Conservation (phyloP, 2,888 invertebrate species). For the Nebria brevicollis region DNA sequence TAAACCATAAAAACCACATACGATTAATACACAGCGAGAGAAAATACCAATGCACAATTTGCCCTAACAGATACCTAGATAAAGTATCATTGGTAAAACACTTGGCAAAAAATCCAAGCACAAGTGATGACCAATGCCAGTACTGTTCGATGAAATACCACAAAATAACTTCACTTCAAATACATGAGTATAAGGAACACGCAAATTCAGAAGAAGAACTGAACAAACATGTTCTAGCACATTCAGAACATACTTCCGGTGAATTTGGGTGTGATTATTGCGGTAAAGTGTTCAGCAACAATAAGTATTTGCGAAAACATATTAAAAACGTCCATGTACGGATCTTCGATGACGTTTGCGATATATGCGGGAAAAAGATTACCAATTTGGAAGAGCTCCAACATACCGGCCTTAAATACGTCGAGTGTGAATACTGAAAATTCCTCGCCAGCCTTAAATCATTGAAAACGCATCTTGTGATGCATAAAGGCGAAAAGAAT, state of each 20-base stretch:
- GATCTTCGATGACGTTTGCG: constrained; percentile 64
- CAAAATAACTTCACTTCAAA: neutral
- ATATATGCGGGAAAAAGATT: constrained; percentile 68
- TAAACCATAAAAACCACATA: constrained; percentile 44
- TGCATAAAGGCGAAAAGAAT: constrained; percentile 60
- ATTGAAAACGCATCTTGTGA: constrained; percentile 57
- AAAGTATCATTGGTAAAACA: neutral
- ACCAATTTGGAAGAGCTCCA: constrained; percentile 56
- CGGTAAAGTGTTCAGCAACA: constrained; percentile 46
- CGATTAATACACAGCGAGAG: constrained; percentile 26
- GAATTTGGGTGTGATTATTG: constrained; percentile 19
- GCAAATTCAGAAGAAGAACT: neutral
- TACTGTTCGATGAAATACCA: neutral
- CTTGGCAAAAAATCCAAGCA: neutral
- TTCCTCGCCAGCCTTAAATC: constrained; percentile 54
- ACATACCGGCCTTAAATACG: constrained; percentile 15
- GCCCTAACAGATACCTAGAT: neutral
- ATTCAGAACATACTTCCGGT: neutral
- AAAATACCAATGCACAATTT: neutral
- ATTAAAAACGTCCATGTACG: constrained; percentile 67
- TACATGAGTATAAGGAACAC: neutral
- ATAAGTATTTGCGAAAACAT: constrained; percentile 41
- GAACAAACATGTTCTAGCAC: neutral
- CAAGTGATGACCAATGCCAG: neutral
- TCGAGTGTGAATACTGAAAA: constrained; percentile 56